Conservation (phyloP, 1,140 invertebrate species). For the Ceratina japonica region DNA sequence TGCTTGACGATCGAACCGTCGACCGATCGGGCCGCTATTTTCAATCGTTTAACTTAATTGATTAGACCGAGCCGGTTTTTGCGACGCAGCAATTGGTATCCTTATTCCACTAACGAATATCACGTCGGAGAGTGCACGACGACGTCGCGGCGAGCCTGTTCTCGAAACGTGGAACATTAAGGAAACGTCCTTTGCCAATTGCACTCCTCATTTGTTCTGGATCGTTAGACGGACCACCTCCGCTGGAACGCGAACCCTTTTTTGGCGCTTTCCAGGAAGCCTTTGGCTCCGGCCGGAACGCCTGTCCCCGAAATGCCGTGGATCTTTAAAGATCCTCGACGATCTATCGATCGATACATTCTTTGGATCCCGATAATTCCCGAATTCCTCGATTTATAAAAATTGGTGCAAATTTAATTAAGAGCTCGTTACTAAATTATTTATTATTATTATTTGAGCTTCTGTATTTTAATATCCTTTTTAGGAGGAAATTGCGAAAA, state of each 20-base stretch:
- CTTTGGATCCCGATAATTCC: constrained; percentile 35
- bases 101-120: no score
- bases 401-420: constrained; percentile 35
- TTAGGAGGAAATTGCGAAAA: not conserved
- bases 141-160: no score
- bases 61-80: no score
- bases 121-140: no score
- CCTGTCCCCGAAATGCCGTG: constrained; percentile 38
- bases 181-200: no score
- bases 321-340: constrained; percentile 58
- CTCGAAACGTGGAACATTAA: no score
- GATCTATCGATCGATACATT: constrained; percentile 52
- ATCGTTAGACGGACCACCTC: constrained; percentile 40
- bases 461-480: no score
- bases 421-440: no score
- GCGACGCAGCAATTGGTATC: no score
- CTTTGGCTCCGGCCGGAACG: constrained; percentile 65
- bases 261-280: constrained; percentile 67
- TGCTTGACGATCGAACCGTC: constrained; percentile 9
- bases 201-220: not conserved
- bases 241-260: constrained; percentile 46
- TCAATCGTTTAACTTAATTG: no score
- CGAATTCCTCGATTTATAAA: constrained; percentile 46
- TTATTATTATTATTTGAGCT: no score
- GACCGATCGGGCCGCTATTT: not conserved